Evolutionary conservation across 2,113 vertebrate species (phyloP).

Genomic region (Nothobranchius kuhntae): DNA sequence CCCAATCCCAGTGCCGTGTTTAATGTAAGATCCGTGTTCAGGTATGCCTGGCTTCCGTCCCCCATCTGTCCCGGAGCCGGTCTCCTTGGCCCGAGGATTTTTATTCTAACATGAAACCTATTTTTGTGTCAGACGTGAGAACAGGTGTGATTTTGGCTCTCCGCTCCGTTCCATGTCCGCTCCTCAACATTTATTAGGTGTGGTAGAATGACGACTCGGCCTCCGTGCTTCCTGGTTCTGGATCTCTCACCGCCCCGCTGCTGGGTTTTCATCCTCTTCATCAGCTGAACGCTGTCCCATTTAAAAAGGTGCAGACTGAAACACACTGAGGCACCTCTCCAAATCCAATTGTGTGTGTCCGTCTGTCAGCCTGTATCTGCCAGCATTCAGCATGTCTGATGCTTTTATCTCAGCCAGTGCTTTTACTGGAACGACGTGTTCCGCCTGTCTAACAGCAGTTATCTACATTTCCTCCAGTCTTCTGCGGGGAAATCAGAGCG

Average conservation of each 20-base stretch:
- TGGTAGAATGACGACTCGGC: conserved; percentile 27
- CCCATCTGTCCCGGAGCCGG: too few relatives aligned
- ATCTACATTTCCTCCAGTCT: conserved; percentile 16
- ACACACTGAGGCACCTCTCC: conserved; percentile 45
- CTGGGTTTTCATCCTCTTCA: conserved; percentile 7
- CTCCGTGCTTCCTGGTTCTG: not conserved
- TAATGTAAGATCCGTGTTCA: conserved; percentile 14
- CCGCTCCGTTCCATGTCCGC: too few relatives aligned
- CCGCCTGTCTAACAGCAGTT: conserved; percentile 30
- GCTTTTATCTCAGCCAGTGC: conserved; percentile 47
- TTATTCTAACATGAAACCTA: too few relatives aligned
- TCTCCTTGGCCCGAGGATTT: too few relatives aligned
- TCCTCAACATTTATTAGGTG: conserved; percentile 13
- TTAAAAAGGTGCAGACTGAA: conserved; percentile 61
- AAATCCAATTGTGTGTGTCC: conserved; percentile 55
- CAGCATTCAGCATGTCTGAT: conserved; percentile 29
- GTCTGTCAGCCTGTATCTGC: conserved; percentile 30
- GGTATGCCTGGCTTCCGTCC: too few relatives aligned
- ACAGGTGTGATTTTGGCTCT: too few relatives aligned
- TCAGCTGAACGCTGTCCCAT: conserved; percentile 46
- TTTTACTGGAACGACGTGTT: conserved; percentile 40
- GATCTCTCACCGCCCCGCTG: conserved; percentile 11
- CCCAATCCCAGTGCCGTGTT: conserved; percentile 53
- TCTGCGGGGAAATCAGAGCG: too few relatives aligned
- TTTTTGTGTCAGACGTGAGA: too few relatives aligned